Evolutionary conservation across 2,888 invertebrate species (phyloP), one percentile per base, ranked within the genome.

Genomic region (Lochmaea crataegi): DNA sequence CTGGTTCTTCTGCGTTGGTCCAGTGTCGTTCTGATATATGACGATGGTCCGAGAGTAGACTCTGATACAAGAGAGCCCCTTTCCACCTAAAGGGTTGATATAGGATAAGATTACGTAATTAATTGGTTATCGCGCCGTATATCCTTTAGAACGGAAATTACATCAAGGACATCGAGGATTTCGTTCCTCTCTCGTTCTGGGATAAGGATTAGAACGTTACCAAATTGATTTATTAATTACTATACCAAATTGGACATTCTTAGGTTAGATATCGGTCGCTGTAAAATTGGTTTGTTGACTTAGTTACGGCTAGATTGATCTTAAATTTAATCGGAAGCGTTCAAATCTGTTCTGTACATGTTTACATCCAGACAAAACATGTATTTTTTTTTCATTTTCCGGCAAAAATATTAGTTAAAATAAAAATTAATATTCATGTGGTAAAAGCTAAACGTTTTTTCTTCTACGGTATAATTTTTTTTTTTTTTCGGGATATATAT

Each of bases 21-120:
- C 73, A 69, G 73, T 74, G 65, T 66, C 78, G 75, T 75, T 67
- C 80, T 80, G 81, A 81, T 80, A 80, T 80, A 82, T 79, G 78
- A 76, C 80, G 76, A 71, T 64, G 77, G 78, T 77, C 80, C 75
- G 32, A 38, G 76, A 74, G 75, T 68, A 75, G 75, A 76, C 53
- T 67, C 75, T 75, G 68, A 77, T 77, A 81, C 80, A 80, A 81
- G 76, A 81, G 76, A 75, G 79, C 70, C 72, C n/a, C n/a, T n/a
- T n/a, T 57, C 60, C 79, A 81, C 81, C 81, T 81, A 82, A 82
- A 81, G 83, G 82, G 82, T 81, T 83, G 81, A 82, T 81, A 78
- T 76, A 79, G 83, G 83, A 82, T 83, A 83, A 85, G 85, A 85
- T 86, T 86, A 85, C 81, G 82, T 84, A 84, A 86, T 86, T 85